These are phyloP conservation scores for Anoplius nigerrimus DNA, from an alignment of 2,888 invertebrate genomes.

Conservation along the genomic window DNA sequence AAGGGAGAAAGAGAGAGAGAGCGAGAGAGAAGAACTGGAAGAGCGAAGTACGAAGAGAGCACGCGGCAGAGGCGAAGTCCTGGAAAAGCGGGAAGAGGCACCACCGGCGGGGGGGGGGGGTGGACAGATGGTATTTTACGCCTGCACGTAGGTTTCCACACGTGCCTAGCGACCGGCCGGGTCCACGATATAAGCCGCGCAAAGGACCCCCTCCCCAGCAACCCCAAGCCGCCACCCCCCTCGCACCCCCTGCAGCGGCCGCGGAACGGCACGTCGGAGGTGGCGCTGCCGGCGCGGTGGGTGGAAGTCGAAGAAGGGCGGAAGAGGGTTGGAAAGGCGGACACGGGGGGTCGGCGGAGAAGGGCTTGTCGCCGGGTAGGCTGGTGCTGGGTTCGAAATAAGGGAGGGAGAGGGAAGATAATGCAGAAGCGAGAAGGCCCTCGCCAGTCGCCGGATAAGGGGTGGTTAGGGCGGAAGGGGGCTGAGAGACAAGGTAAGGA, in stretches of 20 bases:
- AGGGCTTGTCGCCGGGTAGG: conserved; percentile 53
- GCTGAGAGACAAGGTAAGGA: no score
- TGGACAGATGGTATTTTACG: conserved; percentile 54
- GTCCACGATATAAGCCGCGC: conserved; percentile 37
- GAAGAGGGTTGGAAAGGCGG: conserved; percentile 40
- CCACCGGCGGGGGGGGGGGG: conserved; percentile 35
- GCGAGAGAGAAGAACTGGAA: no score
- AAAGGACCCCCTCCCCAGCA: conserved; percentile 17
- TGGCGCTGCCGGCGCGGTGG: background rate
- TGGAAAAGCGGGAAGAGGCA: background rate
- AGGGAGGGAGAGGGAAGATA: no score
- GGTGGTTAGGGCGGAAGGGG: no score
- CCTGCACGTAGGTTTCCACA: conserved; percentile 46
- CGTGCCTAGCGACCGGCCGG: conserved; percentile 53
- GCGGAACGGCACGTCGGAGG: background rate
- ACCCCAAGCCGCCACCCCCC: background rate
- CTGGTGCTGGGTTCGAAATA: conserved; percentile 16
- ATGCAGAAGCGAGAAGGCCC: no score
- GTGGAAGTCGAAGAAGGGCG: conserved; percentile 9
- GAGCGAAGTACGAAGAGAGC: no score
- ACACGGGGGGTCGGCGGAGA: conserved; percentile 44
- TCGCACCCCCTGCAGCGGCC: background rate
- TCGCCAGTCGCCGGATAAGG: no score
- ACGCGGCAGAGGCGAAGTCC: no score
- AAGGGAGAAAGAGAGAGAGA: no score